Evolutionary conservation across 2,113 vertebrate species (phyloP).

Genomic region (Solea senegalensis): DNA sequence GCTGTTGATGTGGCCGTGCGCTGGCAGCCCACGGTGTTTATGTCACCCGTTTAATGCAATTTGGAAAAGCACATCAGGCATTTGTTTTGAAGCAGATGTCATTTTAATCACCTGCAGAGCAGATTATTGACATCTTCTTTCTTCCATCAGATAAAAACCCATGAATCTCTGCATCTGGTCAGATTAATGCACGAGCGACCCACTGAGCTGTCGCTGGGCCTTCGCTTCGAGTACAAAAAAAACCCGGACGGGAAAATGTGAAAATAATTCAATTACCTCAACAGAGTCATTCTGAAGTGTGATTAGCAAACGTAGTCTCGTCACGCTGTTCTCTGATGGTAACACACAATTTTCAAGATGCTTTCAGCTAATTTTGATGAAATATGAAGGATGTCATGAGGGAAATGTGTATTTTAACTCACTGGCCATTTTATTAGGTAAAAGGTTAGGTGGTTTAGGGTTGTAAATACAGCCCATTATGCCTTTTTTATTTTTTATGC

Average conservation of each 20-base stretch:
- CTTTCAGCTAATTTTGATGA: too few species aligned
- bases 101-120: constrained; percentile 13
- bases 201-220: background rate
- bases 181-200: background rate
- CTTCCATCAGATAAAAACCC: background rate
- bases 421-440: too few species aligned
- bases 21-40: constrained; percentile 8
- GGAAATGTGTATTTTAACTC: too few species aligned
- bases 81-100: constrained; percentile 19
- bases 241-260: background rate
- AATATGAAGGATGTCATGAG: too few species aligned
- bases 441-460: too few species aligned
- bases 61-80: constrained; percentile 17
- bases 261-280: background rate
- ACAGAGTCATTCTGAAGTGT: too few species aligned
- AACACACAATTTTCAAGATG: too few species aligned
- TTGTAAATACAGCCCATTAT: too few species aligned
- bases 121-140: constrained; percentile 8
- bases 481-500: too few species aligned
- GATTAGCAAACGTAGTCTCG: too few species aligned
- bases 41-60: constrained; percentile 24
- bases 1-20: constrained; percentile 3
- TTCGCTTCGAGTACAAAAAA: background rate
- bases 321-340: too few species aligned
- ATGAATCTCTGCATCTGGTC: constrained; percentile 3